Percentiles rank a stretch among this genome's conserved stretches.
These are phyloP conservation scores for Pantherophis alleghaniensis DNA, from an alignment of 2,797 vertebrate species.

Conservation along the genomic window DNA sequence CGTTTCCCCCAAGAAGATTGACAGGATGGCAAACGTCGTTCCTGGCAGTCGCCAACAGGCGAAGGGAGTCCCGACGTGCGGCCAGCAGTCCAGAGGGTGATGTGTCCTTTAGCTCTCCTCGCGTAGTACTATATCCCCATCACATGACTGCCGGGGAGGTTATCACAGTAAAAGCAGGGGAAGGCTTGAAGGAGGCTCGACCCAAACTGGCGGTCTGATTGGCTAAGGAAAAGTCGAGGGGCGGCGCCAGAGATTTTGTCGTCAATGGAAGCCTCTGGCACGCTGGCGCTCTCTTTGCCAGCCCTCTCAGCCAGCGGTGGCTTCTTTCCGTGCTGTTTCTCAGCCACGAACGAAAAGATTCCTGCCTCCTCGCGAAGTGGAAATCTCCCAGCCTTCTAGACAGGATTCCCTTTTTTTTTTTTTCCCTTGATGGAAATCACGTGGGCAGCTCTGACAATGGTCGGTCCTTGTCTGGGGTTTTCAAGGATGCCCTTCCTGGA, in stretches of 20 bases:
- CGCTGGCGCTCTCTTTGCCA: not conserved
- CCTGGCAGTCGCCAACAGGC: not conserved
- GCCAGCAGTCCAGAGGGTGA: conserved; percentile 56
- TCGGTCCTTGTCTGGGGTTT: not conserved
- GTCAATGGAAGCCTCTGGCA: conserved; percentile 67
- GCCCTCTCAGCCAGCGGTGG: not conserved
- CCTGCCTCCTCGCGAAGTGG: not conserved
- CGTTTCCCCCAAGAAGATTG: not conserved
- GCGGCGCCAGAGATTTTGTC: conserved; percentile 64
- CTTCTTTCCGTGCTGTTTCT: not conserved
- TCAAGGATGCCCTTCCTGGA: not conserved
- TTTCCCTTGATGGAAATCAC: not conserved
- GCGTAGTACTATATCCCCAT: conserved; percentile 77
- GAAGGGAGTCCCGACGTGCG: not conserved
- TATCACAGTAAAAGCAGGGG: conserved; percentile 69
- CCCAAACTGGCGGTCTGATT: conserved; percentile 76
- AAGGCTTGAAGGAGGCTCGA: conserved; percentile 88
- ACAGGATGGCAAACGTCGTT: not conserved
- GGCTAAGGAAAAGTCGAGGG: conserved; percentile 60
- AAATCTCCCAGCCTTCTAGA: not conserved
- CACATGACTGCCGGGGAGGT: conserved; percentile 73
- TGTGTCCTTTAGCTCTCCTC: conserved; percentile 54
- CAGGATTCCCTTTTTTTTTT: not conserved
- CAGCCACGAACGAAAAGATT: not conserved
- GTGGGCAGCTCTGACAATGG: not conserved